phyloP scores from a whole-genome alignment of 2,797 vertebrate species.

The Diplodus puntazzo region DNA sequence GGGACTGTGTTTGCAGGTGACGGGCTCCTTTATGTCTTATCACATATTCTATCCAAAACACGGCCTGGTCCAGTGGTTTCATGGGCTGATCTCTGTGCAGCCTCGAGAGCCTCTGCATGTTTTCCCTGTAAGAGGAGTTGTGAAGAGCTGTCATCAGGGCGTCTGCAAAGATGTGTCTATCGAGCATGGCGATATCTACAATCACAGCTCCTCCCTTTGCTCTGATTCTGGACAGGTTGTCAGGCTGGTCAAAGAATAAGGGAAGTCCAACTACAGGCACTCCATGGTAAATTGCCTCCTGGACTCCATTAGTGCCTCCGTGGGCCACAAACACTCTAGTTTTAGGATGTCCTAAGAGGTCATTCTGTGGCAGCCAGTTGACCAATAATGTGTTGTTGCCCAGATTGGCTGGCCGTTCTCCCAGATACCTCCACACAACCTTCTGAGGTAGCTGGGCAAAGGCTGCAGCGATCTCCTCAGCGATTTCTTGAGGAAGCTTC shows the following conservation, averaged over 20 bases:
- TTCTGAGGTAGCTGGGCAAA: slow-evolving; percentile 84
- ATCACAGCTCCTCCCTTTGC: slow-evolving; percentile 76
- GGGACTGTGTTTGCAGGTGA: slow-evolving; percentile 74
- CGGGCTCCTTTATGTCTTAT: slow-evolving; percentile 82
- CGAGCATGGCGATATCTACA: slow-evolving; percentile 66
- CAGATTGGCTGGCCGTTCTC: slow-evolving; percentile 72
- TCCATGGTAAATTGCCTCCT: slow-evolving; percentile 84
- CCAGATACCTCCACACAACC: slow-evolving; percentile 81
- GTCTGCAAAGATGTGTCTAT: slow-evolving; percentile 71
- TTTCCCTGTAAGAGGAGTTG: slow-evolving; percentile 77
- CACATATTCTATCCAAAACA: slow-evolving; percentile 86
- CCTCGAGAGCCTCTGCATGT: slow-evolving; percentile 82
- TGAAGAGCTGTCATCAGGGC: slow-evolving; percentile 73
- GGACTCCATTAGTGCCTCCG: slow-evolving; percentile 82
- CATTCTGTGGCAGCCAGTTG: slow-evolving; percentile 85
- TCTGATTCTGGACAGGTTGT: slow-evolving; percentile 80
- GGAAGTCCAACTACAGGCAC: slow-evolving; percentile 77
- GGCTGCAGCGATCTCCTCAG: slow-evolving; percentile 82
- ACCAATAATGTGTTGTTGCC: slow-evolving; percentile 84
- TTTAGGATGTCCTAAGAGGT: slow-evolving; percentile 84
- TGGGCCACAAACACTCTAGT: slow-evolving; percentile 81
- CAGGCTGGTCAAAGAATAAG: slow-evolving; percentile 81
- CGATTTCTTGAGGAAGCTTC: slow-evolving; percentile 67
- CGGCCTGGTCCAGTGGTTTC: slow-evolving; percentile 76
- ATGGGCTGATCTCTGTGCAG: slow-evolving; percentile 81